A percentile compares a stretch with the other conserved stretches of the same genome.
These are phyloP conservation scores for Tamias sibiricus DNA, from an alignment of 2,113 vertebrate genomes.

Conservation along the genomic window DNA sequence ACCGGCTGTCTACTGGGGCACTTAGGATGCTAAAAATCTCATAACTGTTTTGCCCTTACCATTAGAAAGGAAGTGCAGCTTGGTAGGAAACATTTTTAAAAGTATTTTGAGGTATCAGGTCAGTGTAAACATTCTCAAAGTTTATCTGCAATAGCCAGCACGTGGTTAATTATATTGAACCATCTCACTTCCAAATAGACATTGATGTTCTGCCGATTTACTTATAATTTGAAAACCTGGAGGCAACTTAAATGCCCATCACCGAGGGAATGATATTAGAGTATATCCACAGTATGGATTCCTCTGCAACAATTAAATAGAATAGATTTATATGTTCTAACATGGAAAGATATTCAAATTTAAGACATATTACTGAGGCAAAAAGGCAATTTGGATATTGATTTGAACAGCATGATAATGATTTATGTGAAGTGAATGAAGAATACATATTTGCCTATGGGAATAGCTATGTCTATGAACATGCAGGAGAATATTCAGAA, in stretches of 20 bases:
- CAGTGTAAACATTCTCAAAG: not conserved
- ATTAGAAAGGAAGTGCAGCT: not conserved
- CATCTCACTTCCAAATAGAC: not conserved
- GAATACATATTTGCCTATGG: not conserved
- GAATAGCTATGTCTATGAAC: not conserved
- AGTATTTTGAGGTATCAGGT: not conserved
- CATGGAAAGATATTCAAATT: slow-evolving; percentile 10
- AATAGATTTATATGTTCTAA: not conserved
- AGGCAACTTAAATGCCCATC: not conserved
- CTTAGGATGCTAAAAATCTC: not conserved
- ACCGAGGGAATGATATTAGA: not conserved
- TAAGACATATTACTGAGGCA: not conserved
- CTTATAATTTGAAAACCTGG: slow-evolving; percentile 17
- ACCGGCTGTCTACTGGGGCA: not conserved
- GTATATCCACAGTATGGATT: not conserved
- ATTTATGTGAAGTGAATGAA: not conserved
- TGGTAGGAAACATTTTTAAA: not conserved
- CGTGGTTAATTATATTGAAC: not conserved
- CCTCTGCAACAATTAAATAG: not conserved
- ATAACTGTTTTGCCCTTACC: not conserved
- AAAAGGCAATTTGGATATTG: not conserved
- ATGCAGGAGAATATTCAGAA: not conserved
- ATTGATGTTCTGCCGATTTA: not conserved
- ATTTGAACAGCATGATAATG: not conserved
- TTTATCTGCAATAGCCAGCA: not conserved